These are phyloP conservation scores for Clusia tigrina DNA, from an alignment of 2,888 invertebrate genomes.

Conservation along the genomic window DNA sequence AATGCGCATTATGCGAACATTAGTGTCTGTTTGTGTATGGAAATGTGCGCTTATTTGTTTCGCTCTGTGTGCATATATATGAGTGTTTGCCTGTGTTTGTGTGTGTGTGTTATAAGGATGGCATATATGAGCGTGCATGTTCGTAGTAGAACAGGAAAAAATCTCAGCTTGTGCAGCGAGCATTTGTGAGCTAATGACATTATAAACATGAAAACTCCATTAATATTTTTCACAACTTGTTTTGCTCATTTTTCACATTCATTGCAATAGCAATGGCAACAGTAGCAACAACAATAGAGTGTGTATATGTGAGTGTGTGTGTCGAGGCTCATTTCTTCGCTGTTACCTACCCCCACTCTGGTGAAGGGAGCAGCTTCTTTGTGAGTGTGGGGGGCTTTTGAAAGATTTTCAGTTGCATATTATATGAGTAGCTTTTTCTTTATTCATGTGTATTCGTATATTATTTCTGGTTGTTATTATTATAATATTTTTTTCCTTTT, in stretches of 20 bases:
- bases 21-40: conserved; percentile 41
- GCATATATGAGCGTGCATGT: conserved; percentile 10
- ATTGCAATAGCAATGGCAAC: conserved; percentile 18
- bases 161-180: conserved; percentile 49
- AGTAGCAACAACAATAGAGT: neutral
- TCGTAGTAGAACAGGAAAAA: conserved; percentile 27
- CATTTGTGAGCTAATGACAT: conserved; percentile 60
- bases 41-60: conserved; percentile 43
- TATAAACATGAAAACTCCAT: conserved; percentile 60
- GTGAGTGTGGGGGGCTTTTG: too few species aligned
- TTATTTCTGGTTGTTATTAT: too few species aligned
- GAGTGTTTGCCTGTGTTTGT: conserved; percentile 38
- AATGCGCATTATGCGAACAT: conserved; percentile 57
- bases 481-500: too few species aligned
- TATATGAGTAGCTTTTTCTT: too few species aligned
- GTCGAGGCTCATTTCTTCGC: too few species aligned
- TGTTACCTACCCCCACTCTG: too few species aligned
- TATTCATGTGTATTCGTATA: too few species aligned
- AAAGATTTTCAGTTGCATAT: too few species aligned
- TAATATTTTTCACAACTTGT: conserved; percentile 46
- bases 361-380: too few species aligned
- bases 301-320: neutral
- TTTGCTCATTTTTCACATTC: conserved; percentile 30
- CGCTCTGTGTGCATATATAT: conserved; percentile 31
- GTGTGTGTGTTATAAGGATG: conserved; percentile 41